Evolutionary conservation across 2,113 vertebrate genomes (phyloP).

Genomic region (Amblyornis subalaris): DNA sequence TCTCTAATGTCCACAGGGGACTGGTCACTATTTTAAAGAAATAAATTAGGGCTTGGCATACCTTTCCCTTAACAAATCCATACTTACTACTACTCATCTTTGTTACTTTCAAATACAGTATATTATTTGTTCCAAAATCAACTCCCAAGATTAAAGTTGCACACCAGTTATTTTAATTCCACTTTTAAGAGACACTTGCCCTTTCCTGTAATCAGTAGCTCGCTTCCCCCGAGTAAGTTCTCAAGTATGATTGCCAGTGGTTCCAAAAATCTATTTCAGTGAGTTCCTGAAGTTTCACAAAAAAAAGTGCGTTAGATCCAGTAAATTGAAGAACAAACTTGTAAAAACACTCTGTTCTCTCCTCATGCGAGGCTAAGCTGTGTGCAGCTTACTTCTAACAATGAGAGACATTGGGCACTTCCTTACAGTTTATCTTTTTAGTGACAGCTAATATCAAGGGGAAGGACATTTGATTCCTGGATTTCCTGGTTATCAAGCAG

Average conservation of each 20-base stretch:
- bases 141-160: not conserved
- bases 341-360: not conserved
- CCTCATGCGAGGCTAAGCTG: not conserved
- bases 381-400: not conserved
- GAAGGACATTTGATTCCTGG: not conserved
- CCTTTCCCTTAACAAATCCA: not conserved
- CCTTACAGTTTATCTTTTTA: not conserved
- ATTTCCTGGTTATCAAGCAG: not conserved
- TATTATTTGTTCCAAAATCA: not conserved
- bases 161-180: not conserved
- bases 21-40: not conserved
- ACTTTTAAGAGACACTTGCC: not conserved
- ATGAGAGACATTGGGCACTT: not conserved
- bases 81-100: not conserved
- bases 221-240: not conserved
- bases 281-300: not conserved
- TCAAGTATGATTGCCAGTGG: not conserved
- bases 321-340: not conserved
- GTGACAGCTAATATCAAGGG: not conserved
- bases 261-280: not conserved
- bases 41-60: not conserved
- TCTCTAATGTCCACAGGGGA: not conserved
- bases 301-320: not conserved
- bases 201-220: not conserved
- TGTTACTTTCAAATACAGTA: not conserved